Conservation (phyloP, 1,140 invertebrate genomes). For the Nixonia krombeini region DNA sequence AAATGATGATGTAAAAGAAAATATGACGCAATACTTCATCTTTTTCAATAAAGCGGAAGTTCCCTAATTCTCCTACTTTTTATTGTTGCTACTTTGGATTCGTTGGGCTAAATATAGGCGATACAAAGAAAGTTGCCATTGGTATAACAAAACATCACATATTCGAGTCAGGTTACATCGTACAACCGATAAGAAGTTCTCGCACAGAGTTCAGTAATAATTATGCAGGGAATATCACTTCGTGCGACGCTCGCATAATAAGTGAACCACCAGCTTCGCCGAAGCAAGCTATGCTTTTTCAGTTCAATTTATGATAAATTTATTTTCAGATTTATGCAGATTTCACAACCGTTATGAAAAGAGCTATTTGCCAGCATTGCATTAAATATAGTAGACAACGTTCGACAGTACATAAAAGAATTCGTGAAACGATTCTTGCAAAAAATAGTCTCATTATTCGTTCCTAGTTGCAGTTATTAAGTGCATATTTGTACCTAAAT, state of each 20-base stretch:
- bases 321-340: constrained; percentile 47
- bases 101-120: constrained; percentile 29
- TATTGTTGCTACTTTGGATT: constrained; percentile 17
- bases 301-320: constrained; percentile 48
- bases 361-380: constrained; percentile 24
- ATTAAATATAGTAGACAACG: constrained; percentile 23
- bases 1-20: too few species aligned
- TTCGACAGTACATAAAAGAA: too few species aligned
- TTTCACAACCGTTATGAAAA: constrained; percentile 32
- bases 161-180: constrained; percentile 49
- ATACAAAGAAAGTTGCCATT: constrained; percentile 37
- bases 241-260: constrained; percentile 46
- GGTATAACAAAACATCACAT: constrained; percentile 43
- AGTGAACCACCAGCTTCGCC: constrained; percentile 24
- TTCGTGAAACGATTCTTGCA: too few species aligned
- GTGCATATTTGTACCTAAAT: too few species aligned
- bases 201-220: constrained; percentile 50
- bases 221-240: constrained; percentile 54
- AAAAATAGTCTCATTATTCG: too few species aligned
- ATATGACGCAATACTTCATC: too few species aligned
- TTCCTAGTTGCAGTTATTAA: too few species aligned
- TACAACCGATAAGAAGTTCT: constrained; percentile 52
- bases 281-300: constrained; percentile 39
- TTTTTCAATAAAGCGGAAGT: too few species aligned
- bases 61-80: too few species aligned